Evolutionary conservation across 2,113 vertebrate genomes (phyloP), one percentile per base, ranked within the genome.

Genomic region (Labeo catla): DNA sequence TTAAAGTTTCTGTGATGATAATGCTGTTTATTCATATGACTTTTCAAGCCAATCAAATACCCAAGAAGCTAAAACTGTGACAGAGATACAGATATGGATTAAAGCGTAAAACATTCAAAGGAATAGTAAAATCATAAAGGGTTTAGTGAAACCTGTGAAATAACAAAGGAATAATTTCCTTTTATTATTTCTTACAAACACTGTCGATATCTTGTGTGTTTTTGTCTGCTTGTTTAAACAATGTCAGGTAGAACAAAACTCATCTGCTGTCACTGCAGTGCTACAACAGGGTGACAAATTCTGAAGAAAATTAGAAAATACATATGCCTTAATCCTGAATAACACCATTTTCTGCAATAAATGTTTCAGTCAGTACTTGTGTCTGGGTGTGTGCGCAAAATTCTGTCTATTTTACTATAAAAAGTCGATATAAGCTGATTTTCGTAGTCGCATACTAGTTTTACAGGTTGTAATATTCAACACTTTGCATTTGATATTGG

Each of bases 321-420:
- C 21, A 13, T 36, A 73, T 84, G 81, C 81, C 81, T 84, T 84
- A 84, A 84, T 57, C 19, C 81, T 39, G 65, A 36, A 70, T 39
- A 73, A 84, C 68, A 73, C 66, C 49, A 59, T 57, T 83, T 83
- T 81, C 57, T 66, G 80, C 47, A 88, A 87, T 70, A 43, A 86
- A 86, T 52, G 34, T 50, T 78, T 86, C 59, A 82, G 21, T 50
- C 47, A 82, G 39, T 50, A 57, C 73, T 45, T 15, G 34, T 86
- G 2, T 16, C 3, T 63, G 7, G 19, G 16, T 79, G 8, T 70
- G 34, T 59, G 19, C 5, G 5, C 15, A 39, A 19, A 70, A 21
- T 45, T 73, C 19, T 12, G 4, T 72, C 15, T 54, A 39, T 57
- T 84, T 59, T 3, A 12, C 36, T 73, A 16, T 23, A 54, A 13